Evolutionary conservation across 2,797 vertebrate species (phyloP).

Genomic region (Carduelis carduelis): DNA sequence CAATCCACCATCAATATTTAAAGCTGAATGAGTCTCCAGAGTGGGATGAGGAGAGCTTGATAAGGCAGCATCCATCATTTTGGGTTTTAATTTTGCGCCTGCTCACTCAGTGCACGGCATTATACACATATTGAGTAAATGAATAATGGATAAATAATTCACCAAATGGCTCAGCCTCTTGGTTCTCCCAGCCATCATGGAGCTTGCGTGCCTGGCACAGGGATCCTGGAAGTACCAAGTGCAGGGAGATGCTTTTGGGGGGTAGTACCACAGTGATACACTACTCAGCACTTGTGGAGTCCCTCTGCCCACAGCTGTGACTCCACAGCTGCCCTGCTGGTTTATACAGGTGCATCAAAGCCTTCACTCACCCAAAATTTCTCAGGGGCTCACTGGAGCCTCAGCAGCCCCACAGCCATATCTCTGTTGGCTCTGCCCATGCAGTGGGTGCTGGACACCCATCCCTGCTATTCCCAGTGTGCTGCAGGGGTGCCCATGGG

Average conservation of each 20-base stretch:
- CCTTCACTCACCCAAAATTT: neutral
- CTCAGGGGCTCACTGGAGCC: neutral
- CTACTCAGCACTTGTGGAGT: neutral
- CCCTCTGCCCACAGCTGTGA: neutral
- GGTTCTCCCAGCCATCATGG: neutral
- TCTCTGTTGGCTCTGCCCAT: neutral
- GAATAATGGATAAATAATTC: constrained; percentile 47
- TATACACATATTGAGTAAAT: neutral
- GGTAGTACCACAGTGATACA: rapidly evolving
- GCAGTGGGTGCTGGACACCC: neutral
- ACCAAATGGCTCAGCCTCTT: neutral
- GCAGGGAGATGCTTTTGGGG: neutral
- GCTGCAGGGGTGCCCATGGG: neutral
- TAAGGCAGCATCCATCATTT: constrained; percentile 37
- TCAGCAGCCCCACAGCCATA: neutral
- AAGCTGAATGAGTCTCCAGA: constrained; percentile 49
- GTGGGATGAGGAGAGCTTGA: constrained; percentile 44
- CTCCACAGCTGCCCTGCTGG: neutral
- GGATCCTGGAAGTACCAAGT: neutral
- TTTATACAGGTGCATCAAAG: neutral
- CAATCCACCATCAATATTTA: constrained; percentile 28
- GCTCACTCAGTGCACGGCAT: neutral
- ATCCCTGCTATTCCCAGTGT: neutral
- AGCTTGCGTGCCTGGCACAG: neutral
- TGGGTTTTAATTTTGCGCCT: constrained; percentile 38